Percentiles rank a stretch among this genome's conserved stretches.
These are phyloP conservation scores for Cryptosula pallasiana DNA, from an alignment of 2,888 invertebrate genomes.

Conservation along the genomic window DNA sequence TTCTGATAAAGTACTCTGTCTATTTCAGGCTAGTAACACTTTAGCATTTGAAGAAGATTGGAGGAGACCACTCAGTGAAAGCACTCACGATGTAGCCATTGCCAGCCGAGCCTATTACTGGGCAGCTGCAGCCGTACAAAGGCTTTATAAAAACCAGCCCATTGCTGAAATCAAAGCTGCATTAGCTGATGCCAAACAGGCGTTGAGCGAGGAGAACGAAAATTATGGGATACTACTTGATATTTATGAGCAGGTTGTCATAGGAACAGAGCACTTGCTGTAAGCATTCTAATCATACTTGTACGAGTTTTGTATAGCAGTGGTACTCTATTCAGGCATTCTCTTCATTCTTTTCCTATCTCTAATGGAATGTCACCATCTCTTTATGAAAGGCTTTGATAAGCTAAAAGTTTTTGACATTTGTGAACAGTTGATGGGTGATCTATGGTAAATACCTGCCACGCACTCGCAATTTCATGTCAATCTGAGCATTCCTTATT, in stretches of 20 bases:
- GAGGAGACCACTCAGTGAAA: background rate
- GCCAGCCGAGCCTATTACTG: constrained; percentile 8
- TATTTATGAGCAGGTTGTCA: background rate
- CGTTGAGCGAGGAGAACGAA: constrained; percentile 58
- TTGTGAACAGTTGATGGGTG: no score
- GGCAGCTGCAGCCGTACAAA: constrained; percentile 17
- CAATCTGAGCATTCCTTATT: no score
- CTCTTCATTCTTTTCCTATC: no score
- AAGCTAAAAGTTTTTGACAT: no score
- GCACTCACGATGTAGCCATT: constrained; percentile 4
- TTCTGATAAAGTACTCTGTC: no score
- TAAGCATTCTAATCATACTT: background rate
- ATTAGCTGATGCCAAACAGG: constrained; percentile 74
- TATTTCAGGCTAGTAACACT: background rate
- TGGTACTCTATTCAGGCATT: no score
- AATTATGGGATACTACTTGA: constrained; percentile 28
- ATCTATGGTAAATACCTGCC: no score
- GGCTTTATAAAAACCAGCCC: background rate
- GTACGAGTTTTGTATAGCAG: no score
- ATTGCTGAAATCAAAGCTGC: constrained; percentile 47
- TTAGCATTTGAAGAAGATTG: background rate
- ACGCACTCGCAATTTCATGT: no score
- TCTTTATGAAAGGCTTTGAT: no score
- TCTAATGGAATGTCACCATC: no score
- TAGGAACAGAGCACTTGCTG: background rate